These are phyloP conservation scores for Azorinus chamasolen DNA, from an alignment of 2,888 invertebrate genomes.

Conservation along the genomic window DNA sequence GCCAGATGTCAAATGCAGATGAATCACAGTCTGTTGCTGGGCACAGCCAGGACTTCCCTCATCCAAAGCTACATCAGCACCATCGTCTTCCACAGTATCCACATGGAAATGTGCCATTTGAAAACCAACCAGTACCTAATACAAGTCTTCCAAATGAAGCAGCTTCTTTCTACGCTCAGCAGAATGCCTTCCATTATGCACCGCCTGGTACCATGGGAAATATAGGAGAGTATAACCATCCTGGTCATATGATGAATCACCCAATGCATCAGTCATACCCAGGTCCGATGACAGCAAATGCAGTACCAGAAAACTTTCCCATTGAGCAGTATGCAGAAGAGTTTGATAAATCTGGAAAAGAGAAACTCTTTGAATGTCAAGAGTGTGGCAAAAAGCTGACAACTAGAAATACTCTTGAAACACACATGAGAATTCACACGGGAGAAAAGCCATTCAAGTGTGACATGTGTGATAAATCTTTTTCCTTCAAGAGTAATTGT, in stretches of 20 bases:
- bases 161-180: no score
- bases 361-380: slow-evolving; percentile 26
- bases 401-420: slow-evolving; percentile 18
- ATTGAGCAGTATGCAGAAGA: background rate
- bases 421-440: slow-evolving; percentile 31
- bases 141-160: no score
- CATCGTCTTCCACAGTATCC: slow-evolving; percentile 6
- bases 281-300: background rate
- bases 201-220: no score
- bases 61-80: no score
- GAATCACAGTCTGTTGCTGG: no score
- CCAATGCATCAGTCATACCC: background rate
- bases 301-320: background rate
- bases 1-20: no score
- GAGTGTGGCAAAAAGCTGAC: slow-evolving; percentile 49
- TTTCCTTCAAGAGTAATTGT: slow-evolving; percentile 35
- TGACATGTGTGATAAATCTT: slow-evolving; percentile 26
- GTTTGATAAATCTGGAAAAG: background rate
- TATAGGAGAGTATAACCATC: no score
- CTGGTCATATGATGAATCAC: no score
- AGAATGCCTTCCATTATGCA: no score
- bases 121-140: no score
- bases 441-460: slow-evolving; percentile 33
- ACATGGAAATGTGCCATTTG: background rate
- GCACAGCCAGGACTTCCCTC: no score